Conservation (phyloP, 2,113 vertebrate species). For the Athene cunicularia region DNA sequence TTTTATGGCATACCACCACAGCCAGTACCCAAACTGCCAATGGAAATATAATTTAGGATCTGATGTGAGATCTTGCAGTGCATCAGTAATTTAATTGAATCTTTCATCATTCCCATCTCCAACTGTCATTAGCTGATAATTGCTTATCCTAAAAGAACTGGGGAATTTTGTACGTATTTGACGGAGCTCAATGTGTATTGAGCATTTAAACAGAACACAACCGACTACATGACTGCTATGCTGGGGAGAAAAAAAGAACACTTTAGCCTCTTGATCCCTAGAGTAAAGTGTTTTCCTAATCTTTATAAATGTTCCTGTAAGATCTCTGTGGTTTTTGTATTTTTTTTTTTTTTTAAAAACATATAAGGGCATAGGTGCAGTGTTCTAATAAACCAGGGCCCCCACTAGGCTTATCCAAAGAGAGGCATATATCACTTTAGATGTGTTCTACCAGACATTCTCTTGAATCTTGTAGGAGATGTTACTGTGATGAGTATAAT, state of each 20-base stretch:
- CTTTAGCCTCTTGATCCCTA: not conserved
- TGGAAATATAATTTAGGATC: conserved; percentile 63
- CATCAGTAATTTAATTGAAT: conserved; percentile 57
- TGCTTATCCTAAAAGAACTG: conserved; percentile 11
- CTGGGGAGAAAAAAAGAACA: not conserved
- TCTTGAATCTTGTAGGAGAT: not conserved
- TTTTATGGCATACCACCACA: conserved; percentile 53
- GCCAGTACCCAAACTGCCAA: conserved; percentile 39
- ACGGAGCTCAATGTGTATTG: not conserved
- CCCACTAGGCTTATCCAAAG: not conserved
- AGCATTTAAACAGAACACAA: not conserved
- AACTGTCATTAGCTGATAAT: conserved; percentile 32
- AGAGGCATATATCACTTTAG: not conserved
- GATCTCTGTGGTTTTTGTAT: accelerated
- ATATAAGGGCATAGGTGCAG: not conserved
- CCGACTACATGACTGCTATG: not conserved
- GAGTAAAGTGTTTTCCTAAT: not conserved
- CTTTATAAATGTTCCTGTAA: not conserved
- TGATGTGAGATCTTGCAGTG: conserved; percentile 34
- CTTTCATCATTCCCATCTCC: conserved; percentile 40
- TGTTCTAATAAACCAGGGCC: not conserved
- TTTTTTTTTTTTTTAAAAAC: not conserved
- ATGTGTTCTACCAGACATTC: not conserved
- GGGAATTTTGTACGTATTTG: not conserved
- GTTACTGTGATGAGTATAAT: not conserved